Evolutionary conservation across 2,888 invertebrate species (phyloP), one percentile per base, ranked within the genome.

Genomic region (Zygaena filipendulae): DNA sequence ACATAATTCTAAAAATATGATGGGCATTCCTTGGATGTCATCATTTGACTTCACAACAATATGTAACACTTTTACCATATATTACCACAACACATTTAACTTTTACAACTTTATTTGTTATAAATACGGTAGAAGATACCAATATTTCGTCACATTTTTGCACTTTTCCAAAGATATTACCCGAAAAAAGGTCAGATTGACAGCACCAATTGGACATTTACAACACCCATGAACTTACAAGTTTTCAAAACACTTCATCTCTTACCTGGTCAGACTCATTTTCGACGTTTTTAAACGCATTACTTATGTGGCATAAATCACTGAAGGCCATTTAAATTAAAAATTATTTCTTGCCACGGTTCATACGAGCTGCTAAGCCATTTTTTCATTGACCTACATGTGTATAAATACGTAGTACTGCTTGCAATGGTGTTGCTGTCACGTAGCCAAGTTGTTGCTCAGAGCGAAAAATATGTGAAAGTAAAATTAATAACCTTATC

Each of bases 361-460:
- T 71, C 70, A 71, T 71, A 77, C 44, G 66, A 69, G 61, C 62
- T 59, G 63, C 67, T 77, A 77, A 71, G 77, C 80, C 80, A 80
- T 67, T 77, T 80, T 79, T 79, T 71, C 74, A 74, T 66, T 75
- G 77, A 77, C 75, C 79, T 79, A 77, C 75, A 79, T 75, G 72
- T 75, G 71, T 72, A 72, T 68, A 74, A 63, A 70, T 72, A 68
- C 69, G 63, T 64, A 59, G 59, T 69, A 49, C 47, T 62, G 58
- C 59, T 63, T 50, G 54, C 48, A 47, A 45, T 61, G 52, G 75
- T 75, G 75, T 75, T 74, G 75, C 75, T 74, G 68, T 52, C 45
- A 47, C 45, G 32, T 42, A 29, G 37, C 39, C 28, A 42, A 35
- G 33, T 39, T 45, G 42, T 35, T n/a, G n/a, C 22, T 33, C 30